Percentiles rank a stretch among this genome's conserved stretches.
Conservation (phyloP, 2,113 vertebrate genomes). For the Malurus alboscapulatus region DNA sequence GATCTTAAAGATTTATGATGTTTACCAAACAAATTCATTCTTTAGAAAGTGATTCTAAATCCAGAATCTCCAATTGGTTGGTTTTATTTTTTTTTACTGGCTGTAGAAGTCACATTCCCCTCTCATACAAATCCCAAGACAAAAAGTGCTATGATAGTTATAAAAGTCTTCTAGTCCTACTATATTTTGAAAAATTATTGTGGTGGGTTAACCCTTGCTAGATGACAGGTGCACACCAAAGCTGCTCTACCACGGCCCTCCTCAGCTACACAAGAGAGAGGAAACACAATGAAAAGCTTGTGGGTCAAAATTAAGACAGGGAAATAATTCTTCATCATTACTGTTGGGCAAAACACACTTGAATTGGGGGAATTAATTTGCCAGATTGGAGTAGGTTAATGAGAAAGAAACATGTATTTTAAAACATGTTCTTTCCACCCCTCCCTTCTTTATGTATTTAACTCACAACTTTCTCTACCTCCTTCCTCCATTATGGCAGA, state of each 20-base stretch:
- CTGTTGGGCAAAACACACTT: background rate
- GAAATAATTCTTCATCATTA: background rate
- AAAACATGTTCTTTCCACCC: background rate
- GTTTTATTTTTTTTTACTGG: background rate
- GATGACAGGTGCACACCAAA: background rate
- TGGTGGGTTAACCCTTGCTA: background rate
- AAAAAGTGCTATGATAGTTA: background rate
- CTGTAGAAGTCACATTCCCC: background rate
- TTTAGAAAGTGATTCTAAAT: background rate
- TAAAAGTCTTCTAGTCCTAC: background rate
- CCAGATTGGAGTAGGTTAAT: background rate
- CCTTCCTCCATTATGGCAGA: background rate
- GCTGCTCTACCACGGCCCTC: background rate
- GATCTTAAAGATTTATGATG: background rate
- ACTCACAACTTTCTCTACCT: background rate
- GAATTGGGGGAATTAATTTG: background rate
- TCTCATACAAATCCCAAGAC: background rate
- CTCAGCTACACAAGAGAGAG: background rate
- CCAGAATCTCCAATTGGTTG: background rate
- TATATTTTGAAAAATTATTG: background rate
- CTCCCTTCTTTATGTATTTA: background rate
- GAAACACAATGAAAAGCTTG: background rate
- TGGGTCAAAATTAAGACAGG: background rate
- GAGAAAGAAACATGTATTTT: background rate
- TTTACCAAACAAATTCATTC: background rate